Evolutionary conservation across 1,140 invertebrate genomes (phyloP), one percentile per base, ranked within the genome.

Genomic region (Hypsibius dujardini): DNA sequence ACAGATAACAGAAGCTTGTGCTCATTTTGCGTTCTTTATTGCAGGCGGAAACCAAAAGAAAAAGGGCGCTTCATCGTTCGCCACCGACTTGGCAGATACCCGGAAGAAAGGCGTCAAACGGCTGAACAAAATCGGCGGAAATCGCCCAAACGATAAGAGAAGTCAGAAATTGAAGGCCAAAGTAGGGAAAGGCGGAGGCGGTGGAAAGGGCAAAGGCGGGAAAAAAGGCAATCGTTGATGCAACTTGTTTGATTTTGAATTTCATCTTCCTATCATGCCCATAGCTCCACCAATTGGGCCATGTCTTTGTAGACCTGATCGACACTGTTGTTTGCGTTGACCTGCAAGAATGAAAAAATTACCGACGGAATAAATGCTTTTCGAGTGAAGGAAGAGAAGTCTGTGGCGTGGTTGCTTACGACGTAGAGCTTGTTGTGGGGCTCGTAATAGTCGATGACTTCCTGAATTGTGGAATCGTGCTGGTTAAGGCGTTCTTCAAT

Each of bases 381-480:
- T n/a, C 7, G 50, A 56, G 7, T 56, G 50, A 7, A n/a, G 50
- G n/a, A 56, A 56, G n/a, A n/a, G n/a, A n/a, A n/a, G n/a, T n/a
- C n/a, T n/a, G n/a, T n/a, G n/a, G n/a, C n/a, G 7, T 14, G 7
- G 7, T 42, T 7, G 7, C 62, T 7, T 42, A 67, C 62, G 7
- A 42, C 45, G 62, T 67, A 67, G 3, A 67, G 62, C 45, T 67
- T 67, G 62, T 67, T 67, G 42, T 67, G 62, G 3, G 62, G 62
- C 7, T 42, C 62, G 62, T 67, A 67, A 42, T 14, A 67, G 45
- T 67, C 7, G 7, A 42, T 42, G 3, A 67, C 7, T 67, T 67
- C 62, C 62, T 7, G 7, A 3, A 67, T 42, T 3, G 7, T 14
- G 7, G 62, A 7, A 7, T 67, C 12, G 45, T 14, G 45, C 42